Base-by-base conservation (phyloP, 1,140 invertebrate genomes). In the Andricus grossulariae region DNA sequence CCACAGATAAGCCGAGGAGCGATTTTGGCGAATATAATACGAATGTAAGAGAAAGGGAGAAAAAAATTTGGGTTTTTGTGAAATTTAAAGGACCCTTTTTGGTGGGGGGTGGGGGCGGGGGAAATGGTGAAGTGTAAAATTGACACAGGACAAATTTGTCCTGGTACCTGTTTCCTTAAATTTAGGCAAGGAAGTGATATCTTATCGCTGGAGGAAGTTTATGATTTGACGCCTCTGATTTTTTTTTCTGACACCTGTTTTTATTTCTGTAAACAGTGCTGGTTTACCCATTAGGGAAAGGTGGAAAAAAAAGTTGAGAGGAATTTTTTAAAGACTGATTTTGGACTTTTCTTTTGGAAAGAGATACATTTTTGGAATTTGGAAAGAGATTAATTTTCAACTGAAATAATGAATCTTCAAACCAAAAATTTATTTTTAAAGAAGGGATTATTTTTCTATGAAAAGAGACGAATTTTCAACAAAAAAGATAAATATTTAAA, bases 101-200 rank as follows among this genome's bases (percentile, higher is more conserved):
- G 25, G 4, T 3, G 2, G 3, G 5, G 5, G 32, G 3, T 32
- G 2, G 25, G 4, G 25, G 2, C 25, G 5, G 5, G 32, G 3
- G 4, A 39, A 60, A 66, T 16, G 0, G 2, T 25, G 18, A 60
- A 66, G 57, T 66, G 57, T 11, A 60, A 55, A 66, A 66, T 66
- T 66, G 57, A 66, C 57, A 32, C 25, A 66, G 19, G 57, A 32
- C 57, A 66, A 66, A 66, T 66, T 66, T 66, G 16, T 25, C 25
- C 57, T 60, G 57, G 39, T 13, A 66, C 57, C 57, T 66, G 57
- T 66, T 66, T 66, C 57, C 39, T 66, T 21, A 66, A 66, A 66
- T 66, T 66, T 66, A 25, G 25, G 32, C 25, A 66, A 66, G 21
- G 13, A 39, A 66, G 3, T 18, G 51, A n/a, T 54, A 54, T 66